Percentiles rank a stretch among this genome's conserved stretches.
Evolutionary conservation across 2,888 invertebrate species (phyloP).

Genomic region (Drosophila neotestacea): DNA sequence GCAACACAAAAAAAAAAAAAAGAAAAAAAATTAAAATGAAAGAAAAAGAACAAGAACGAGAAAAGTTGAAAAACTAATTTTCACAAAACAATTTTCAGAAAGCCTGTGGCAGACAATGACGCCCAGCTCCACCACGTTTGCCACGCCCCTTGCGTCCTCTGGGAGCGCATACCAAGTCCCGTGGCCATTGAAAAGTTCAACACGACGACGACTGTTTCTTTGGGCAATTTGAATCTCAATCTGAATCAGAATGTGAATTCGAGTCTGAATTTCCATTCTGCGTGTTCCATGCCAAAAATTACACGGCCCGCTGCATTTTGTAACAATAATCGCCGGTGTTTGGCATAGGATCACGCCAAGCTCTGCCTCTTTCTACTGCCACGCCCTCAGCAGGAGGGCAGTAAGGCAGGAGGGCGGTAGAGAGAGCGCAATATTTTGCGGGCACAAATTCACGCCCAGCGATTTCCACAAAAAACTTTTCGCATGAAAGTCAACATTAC

Average conservation of each 20-base stretch:
- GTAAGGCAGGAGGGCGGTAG: not conserved
- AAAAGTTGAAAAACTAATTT: conserved; percentile 79
- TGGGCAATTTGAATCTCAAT: conserved; percentile 75
- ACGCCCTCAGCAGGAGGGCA: not conserved
- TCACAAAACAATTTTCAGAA: conserved; percentile 76
- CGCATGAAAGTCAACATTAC: conserved; percentile 75
- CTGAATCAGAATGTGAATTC: conserved; percentile 44
- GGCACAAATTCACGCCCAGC: conserved; percentile 64
- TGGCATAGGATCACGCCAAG: conserved; percentile 57
- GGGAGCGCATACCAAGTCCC: conserved; percentile 14
- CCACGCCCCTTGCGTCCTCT: not conserved
- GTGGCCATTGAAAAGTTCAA: conserved; percentile 40
- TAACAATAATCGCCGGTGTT: conserved; percentile 80
- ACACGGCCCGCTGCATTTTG: conserved; percentile 76
- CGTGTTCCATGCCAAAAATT: conserved; percentile 64
- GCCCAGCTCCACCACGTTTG: not conserved
- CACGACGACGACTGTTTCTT: conserved; percentile 43
- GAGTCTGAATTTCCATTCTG: conserved; percentile 69
- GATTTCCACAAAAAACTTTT: conserved; percentile 69
- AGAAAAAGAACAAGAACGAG: conserved; percentile 36
- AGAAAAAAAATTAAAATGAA: conserved; percentile 27
- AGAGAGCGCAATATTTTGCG: conserved; percentile 35
- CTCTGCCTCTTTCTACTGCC: not conserved
- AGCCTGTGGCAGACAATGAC: conserved; percentile 53
- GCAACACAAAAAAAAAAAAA: conserved; percentile 15